Conservation (phyloP, 2,113 vertebrate species). For the Notothenia rossii region DNA sequence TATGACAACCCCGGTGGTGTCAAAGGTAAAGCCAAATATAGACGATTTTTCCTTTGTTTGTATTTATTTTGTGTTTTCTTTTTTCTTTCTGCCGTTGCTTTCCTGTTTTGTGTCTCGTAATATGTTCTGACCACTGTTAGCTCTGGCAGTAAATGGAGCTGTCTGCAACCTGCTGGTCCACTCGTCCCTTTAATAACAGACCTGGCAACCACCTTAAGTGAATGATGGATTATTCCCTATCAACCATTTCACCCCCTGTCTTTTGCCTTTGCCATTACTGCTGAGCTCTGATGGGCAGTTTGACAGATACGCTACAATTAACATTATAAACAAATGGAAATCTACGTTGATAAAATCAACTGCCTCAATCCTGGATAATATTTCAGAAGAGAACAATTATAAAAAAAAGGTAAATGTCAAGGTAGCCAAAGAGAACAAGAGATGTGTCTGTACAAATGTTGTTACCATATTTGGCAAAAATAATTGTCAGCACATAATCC, state of each 20-base stretch:
- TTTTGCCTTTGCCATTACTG: neutral
- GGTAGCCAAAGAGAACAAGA: too few species aligned
- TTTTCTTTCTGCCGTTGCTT: neutral
- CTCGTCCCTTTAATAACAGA: conserved; percentile 54
- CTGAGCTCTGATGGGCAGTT: neutral
- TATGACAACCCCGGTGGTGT: neutral
- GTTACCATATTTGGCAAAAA: too few species aligned
- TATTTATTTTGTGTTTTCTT: neutral
- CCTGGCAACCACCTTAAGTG: conserved; percentile 66
- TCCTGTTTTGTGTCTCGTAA: neutral
- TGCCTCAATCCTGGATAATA: too few species aligned
- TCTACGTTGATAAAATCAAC: too few species aligned
- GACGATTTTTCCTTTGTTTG: neutral
- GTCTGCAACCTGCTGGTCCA: conserved; percentile 45
- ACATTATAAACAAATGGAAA: neutral
- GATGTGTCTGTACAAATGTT: too few species aligned
- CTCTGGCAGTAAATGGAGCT: conserved; percentile 41
- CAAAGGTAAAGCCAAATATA: neutral
- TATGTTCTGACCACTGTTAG: neutral
- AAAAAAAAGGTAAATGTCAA: too few species aligned
- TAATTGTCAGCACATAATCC: too few species aligned
- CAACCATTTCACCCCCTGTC: conserved; percentile 54
- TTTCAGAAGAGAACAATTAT: too few species aligned
- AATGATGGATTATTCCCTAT: conserved; percentile 74
- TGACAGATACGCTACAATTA: neutral